Conservation (phyloP, 2,113 vertebrate species). For the Oplegnathus fasciatus region DNA sequence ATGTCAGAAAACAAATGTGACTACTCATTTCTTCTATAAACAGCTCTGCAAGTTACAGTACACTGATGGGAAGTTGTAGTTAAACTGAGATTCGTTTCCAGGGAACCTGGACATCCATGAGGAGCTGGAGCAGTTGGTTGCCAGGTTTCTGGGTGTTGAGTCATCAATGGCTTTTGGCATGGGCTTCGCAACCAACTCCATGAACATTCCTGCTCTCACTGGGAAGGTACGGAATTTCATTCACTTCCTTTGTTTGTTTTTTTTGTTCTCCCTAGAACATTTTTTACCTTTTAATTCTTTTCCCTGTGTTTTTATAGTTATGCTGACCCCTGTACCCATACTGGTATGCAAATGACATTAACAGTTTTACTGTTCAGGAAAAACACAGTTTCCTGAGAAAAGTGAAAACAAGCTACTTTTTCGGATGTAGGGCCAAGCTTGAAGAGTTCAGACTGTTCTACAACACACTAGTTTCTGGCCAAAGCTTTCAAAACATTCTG, state of each 20-base stretch:
- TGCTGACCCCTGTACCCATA: not conserved
- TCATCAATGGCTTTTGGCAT: constrained; percentile 96
- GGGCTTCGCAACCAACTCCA: constrained; percentile 98
- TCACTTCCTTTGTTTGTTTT: constrained; percentile 33
- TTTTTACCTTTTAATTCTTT: not conserved
- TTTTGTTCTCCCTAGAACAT: not conserved
- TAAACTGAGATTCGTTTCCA: constrained; percentile 67
- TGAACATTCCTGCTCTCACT: constrained; percentile 97
- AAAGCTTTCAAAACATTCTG: constrained; percentile 52
- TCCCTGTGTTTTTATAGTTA: not conserved
- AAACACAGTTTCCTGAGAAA: constrained; percentile 45
- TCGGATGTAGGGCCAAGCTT: not conserved
- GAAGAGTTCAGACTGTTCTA: constrained; percentile 59
- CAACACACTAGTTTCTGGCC: constrained; percentile 24
- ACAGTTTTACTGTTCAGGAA: constrained; percentile 8
- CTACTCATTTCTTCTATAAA: no score
- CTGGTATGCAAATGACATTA: not conserved
- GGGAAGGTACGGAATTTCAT: constrained; percentile 88
- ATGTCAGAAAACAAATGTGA: not conserved
- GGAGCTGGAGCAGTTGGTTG: constrained; percentile 92
- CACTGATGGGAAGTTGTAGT: not conserved
- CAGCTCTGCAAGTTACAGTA: not conserved
- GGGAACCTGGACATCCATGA: constrained; percentile 96
- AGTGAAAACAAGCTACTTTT: constrained; percentile 40
- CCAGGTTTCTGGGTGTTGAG: constrained; percentile 94